Evolutionary conservation across 1,140 invertebrate genomes (phyloP), one percentile per base, ranked within the genome.

Genomic region (Adoxophyes honmai): DNA sequence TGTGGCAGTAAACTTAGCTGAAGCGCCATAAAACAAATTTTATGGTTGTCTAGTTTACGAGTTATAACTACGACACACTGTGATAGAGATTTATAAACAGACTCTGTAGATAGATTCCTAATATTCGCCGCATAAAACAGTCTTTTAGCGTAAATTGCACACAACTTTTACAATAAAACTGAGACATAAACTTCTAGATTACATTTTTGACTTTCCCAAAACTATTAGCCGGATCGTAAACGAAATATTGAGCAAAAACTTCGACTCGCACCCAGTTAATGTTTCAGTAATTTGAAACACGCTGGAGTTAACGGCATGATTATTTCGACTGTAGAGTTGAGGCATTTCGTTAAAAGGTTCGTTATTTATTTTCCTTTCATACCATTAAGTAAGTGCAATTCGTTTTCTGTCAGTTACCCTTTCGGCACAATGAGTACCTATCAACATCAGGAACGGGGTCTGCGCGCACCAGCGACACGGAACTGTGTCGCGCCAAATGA

Each of bases 401-500:
- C 11, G 44, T 57, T 57, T 51, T 51, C 42, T 57, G 55, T 57
- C 55, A 57, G 55, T 57, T 57, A 48, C 55, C 55, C 55, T 57
- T 51, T 57, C n/a, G 39, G 38, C 54, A 56, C 55, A 51, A 57
- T 35, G 42, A 57, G 44, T 57, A 36, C 34, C 55, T 28, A 48
- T 48, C 42, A 34, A 44, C 37, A 36, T 57, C 55, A 39, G 42
- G 18, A 14, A n/a, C 11, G 42, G 21, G 21, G 42, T 28, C 21
- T 18, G 42, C 28, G 11, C 16, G 42, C 42, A 48, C 16, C 42
- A 48, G 55, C 37, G 38, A 35, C 21, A 42, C 14, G 54, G 21
- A 56, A 37, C 16, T 42, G 34, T 11, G 18, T 16, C 39, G 16
- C 11, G 13, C 34, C 39, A 57, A 57, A 51, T 57, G 55, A 51